Evolutionary conservation across 2,113 vertebrate species (phyloP).

Genomic region (Herpetotheres cachinnans): DNA sequence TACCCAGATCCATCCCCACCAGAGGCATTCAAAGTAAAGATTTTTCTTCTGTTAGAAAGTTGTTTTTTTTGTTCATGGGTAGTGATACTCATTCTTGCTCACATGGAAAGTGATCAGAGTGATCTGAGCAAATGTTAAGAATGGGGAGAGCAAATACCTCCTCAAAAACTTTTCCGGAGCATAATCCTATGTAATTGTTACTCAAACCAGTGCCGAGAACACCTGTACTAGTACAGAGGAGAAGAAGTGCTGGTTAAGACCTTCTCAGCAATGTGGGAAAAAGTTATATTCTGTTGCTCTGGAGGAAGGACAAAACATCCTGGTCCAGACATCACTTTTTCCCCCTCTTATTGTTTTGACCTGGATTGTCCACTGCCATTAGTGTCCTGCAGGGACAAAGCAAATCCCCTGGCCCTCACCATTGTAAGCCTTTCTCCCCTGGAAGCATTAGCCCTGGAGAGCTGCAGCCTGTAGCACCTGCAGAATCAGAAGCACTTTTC

Average conservation of each 20-base stretch:
- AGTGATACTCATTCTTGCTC: background rate
- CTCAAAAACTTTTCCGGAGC: background rate
- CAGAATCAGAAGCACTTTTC: background rate
- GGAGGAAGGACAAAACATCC: background rate
- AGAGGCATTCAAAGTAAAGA: background rate
- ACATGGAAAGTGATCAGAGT: background rate
- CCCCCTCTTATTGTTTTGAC: background rate
- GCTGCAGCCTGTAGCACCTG: background rate
- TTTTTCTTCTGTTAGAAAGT: background rate
- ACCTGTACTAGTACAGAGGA: background rate
- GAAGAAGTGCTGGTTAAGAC: background rate
- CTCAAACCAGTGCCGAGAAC: background rate
- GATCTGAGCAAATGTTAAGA: background rate
- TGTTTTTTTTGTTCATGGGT: background rate
- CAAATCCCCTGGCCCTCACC: background rate
- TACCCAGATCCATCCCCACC: background rate
- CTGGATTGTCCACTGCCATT: background rate
- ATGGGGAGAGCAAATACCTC: background rate
- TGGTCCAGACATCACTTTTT: background rate
- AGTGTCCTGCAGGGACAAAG: background rate
- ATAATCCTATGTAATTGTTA: background rate
- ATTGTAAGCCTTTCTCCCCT: background rate
- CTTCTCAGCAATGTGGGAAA: background rate
- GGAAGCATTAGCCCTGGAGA: background rate
- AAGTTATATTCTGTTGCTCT: background rate